Evolutionary conservation across 1,140 invertebrate species (phyloP).

Genomic region (Drosophila biarmipes): DNA sequence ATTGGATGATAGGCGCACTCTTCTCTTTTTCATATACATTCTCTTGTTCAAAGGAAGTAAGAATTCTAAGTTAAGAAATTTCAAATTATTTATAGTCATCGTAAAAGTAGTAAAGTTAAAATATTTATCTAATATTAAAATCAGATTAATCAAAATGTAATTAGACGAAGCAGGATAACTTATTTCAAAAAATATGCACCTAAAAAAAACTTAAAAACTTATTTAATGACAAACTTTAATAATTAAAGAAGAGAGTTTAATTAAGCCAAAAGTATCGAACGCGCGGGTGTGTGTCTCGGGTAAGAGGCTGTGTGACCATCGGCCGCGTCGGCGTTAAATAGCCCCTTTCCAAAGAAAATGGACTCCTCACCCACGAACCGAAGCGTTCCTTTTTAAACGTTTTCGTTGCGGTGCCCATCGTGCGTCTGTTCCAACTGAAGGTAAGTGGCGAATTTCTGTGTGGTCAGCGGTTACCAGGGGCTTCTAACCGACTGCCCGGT

Average conservation of each 20-base stretch:
- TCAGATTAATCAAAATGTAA: too few species aligned
- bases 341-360: slow-evolving; percentile 1
- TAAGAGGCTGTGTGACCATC: not conserved
- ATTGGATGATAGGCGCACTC: too few species aligned
- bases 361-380: not conserved
- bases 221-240: too few species aligned
- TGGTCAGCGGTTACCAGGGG: not conserved
- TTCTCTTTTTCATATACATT: too few species aligned
- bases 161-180: too few species aligned
- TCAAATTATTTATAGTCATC: too few species aligned
- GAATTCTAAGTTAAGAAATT: too few species aligned
- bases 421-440: slow-evolving; percentile 30
- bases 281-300: not conserved
- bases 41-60: too few species aligned
- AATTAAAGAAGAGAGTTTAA: too few species aligned
- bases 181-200: too few species aligned
- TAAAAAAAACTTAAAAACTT: not conserved
- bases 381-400: slow-evolving; percentile 10
- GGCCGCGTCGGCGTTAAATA: not conserved
- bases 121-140: too few species aligned
- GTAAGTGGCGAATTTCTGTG: slow-evolving; percentile 19
- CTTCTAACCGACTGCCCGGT: not conserved
- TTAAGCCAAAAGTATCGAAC: too few species aligned
- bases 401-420: slow-evolving; percentile 28
- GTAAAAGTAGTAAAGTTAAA: not conserved